A percentile compares a stretch with the other conserved stretches of the same genome.
phyloP scores from a whole-genome alignment of 2,113 vertebrate species.

The Catagonus wagneri region DNA sequence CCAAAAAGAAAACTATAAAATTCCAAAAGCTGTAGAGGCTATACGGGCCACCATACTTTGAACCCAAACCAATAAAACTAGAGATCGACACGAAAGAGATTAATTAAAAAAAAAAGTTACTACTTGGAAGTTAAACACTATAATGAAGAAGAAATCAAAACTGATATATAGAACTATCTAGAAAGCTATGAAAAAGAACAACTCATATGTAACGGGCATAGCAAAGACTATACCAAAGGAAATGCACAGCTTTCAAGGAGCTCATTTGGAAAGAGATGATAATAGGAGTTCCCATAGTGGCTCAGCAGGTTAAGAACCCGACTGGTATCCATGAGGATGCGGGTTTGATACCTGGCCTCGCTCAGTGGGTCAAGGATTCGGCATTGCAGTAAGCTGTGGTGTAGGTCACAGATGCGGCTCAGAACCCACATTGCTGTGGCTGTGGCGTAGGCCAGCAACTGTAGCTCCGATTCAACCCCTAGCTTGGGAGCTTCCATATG shows the following conservation, averaged over 20 bases:
- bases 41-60: not conserved
- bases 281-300: not conserved
- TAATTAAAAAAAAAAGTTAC: conserved; percentile 5
- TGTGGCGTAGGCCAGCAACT: no score
- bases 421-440: no score
- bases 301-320: no score
- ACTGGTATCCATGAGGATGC: no score
- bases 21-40: not conserved
- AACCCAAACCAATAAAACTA: conserved; percentile 40
- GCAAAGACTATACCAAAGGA: not conserved
- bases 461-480: no score
- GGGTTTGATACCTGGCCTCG: no score
- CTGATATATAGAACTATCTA: conserved; percentile 1
- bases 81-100: conserved; percentile 33
- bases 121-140: conserved; percentile 51
- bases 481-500: no score
- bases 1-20: conserved; percentile 39
- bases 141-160: conserved; percentile 50
- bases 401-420: no score
- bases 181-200: conserved; percentile 14
- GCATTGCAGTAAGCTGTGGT: no score
- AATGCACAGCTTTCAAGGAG: not conserved
- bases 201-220: not conserved
- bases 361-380: no score
- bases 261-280: conserved; percentile 43